These are phyloP conservation scores for Gymnorhina tibicen DNA, from an alignment of 2,113 vertebrate species.

Conservation along the genomic window DNA sequence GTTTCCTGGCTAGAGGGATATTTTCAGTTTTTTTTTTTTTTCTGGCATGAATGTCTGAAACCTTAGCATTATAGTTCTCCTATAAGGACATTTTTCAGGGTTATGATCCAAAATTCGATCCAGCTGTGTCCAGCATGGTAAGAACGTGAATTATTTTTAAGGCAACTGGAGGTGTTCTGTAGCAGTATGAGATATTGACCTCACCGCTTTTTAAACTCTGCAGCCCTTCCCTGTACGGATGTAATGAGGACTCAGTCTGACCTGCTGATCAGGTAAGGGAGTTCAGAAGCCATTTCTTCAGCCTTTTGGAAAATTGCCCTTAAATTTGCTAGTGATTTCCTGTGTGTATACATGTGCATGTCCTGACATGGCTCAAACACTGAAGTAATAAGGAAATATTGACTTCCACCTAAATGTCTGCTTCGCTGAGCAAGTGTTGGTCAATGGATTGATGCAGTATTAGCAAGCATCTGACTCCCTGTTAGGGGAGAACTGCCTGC, in stretches of 20 bases:
- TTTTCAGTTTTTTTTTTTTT: not conserved
- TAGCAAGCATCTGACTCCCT: not conserved
- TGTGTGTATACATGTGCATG: not conserved
- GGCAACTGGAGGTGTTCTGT: not conserved
- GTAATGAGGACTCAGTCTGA: not conserved
- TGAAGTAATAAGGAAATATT: not conserved
- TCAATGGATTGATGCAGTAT: not conserved
- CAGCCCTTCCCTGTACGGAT: not conserved
- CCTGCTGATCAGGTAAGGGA: not conserved
- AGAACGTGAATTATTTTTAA: not conserved
- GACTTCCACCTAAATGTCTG: not conserved
- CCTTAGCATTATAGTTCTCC: not conserved
- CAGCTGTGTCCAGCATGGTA: not conserved
- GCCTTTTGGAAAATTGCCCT: not conserved
- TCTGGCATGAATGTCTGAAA: not conserved
- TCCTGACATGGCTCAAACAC: not conserved
- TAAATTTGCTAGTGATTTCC: not conserved
- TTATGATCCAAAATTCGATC: not conserved
- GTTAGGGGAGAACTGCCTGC: not conserved
- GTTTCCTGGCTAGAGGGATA: not conserved
- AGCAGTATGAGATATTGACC: not conserved
- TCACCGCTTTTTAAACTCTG: not conserved
- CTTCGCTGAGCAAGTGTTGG: not conserved
- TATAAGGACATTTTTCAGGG: not conserved
- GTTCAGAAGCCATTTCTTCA: not conserved